phyloP scores from a whole-genome alignment of 2,113 vertebrate genomes.

The Ascaphus truei region DNA sequence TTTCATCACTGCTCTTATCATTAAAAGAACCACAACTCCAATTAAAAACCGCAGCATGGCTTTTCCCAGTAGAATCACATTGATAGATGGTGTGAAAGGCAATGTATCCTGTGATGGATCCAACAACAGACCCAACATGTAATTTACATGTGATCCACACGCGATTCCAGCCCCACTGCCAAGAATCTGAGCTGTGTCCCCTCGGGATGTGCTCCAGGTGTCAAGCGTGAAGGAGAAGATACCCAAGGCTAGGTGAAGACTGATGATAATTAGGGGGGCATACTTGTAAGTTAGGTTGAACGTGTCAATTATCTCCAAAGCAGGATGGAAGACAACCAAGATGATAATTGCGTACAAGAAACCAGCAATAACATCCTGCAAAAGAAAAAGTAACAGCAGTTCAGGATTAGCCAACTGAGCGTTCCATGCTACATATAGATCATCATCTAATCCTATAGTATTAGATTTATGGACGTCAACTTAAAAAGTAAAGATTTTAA shows the following conservation, averaged over 20 bases:
- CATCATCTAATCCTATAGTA: too few species aligned
- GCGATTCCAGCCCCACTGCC: constrained; percentile 88
- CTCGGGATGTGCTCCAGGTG: constrained; percentile 93
- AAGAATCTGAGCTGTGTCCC: constrained; percentile 92
- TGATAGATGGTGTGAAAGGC: constrained; percentile 68
- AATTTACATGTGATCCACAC: constrained; percentile 77
- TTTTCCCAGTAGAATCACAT: constrained; percentile 56
- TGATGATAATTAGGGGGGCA: constrained; percentile 79
- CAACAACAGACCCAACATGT: constrained; percentile 65
- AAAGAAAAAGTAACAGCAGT: constrained; percentile 24
- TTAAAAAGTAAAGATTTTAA: too few species aligned
- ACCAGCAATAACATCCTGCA: constrained; percentile 87
- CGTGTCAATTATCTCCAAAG: constrained; percentile 78
- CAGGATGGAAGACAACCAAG: constrained; percentile 77
- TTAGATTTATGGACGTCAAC: too few species aligned
- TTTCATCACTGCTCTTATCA: constrained; percentile 77
- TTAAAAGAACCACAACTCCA: constrained; percentile 74
- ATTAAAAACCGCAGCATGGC: constrained; percentile 66
- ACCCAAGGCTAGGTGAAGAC: constrained; percentile 79
- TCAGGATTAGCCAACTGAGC: constrained; percentile 2
- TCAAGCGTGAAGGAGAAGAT: constrained; percentile 94
- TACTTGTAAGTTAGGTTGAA: constrained; percentile 82
- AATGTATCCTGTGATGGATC: constrained; percentile 65
- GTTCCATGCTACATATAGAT: too few species aligned
- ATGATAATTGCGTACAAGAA: constrained; percentile 85